A percentile compares a stretch with the other conserved stretches of the same genome.
phyloP scores from a whole-genome alignment of 2,113 vertebrate genomes.

The Micromys minutus region DNA sequence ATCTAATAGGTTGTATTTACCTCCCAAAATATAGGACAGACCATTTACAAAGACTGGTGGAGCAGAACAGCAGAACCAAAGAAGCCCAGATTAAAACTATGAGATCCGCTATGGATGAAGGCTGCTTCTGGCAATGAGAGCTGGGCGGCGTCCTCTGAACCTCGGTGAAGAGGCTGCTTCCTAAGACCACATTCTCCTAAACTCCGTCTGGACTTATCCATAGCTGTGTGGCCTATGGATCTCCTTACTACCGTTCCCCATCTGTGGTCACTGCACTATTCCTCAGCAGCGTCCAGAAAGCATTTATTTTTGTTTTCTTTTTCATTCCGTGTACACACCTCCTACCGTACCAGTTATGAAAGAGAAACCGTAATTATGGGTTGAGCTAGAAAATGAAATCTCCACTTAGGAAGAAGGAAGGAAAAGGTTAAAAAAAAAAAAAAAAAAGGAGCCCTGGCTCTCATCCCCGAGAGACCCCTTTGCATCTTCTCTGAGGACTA shows the following conservation, averaged over 20 bases:
- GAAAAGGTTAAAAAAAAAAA: background rate
- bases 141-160: background rate
- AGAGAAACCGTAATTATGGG: background rate
- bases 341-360: background rate
- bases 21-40: background rate
- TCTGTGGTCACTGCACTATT: background rate
- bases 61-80: background rate
- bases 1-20: slow-evolving; percentile 2
- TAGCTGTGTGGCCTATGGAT: background rate
- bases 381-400: slow-evolving; percentile 1
- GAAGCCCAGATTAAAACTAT: background rate
- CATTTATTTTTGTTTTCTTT: slow-evolving; percentile 11
- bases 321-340: background rate
- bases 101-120: background rate
- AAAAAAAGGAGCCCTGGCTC: background rate
- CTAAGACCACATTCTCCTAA: background rate
- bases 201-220: background rate
- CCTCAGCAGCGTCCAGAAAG: background rate
- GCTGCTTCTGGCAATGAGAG: rapidly evolving
- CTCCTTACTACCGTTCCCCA: background rate
- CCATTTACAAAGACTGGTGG: background rate
- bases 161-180: background rate
- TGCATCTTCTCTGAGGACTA: background rate
- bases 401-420: background rate
- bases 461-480: background rate